These are phyloP conservation scores for Dendrocincla tyrannina DNA, from an alignment of 2,797 vertebrate species.

Conservation along the genomic window DNA sequence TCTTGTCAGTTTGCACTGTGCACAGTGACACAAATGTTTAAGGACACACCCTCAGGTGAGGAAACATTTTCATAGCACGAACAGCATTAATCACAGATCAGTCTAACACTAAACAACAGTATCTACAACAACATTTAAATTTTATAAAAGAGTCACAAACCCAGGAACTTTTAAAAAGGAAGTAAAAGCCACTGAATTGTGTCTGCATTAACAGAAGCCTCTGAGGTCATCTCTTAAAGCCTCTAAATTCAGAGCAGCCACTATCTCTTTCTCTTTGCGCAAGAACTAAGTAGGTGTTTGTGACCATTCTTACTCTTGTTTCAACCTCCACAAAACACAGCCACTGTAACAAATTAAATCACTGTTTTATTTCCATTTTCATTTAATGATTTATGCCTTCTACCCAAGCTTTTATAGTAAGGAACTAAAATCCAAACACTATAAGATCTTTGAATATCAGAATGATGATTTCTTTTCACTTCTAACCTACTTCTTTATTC, in stretches of 20 bases:
- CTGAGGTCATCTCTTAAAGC: neutral
- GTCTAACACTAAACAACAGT: neutral
- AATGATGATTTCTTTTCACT: neutral
- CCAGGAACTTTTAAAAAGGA: conserved; percentile 10
- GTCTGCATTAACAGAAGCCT: neutral
- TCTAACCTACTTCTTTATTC: neutral
- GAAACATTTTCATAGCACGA: neutral
- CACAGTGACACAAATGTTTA: neutral
- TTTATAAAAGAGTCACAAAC: neutral
- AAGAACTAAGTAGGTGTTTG: neutral
- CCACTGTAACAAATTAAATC: neutral
- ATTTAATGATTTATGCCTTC: neutral
- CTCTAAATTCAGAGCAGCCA: neutral
- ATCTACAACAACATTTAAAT: neutral
- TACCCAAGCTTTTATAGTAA: neutral
- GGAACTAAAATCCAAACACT: neutral
- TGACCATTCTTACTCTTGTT: neutral
- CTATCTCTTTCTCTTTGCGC: neutral
- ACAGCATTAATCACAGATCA: conserved; percentile 35
- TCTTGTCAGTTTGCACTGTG: conserved; percentile 14
- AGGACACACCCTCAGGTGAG: neutral
- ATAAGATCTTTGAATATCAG: neutral
- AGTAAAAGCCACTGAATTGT: neutral
- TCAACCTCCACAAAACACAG: neutral
- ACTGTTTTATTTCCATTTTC: neutral